Conservation (phyloP, 2,113 vertebrate species). For the Accipiter cooperii region DNA sequence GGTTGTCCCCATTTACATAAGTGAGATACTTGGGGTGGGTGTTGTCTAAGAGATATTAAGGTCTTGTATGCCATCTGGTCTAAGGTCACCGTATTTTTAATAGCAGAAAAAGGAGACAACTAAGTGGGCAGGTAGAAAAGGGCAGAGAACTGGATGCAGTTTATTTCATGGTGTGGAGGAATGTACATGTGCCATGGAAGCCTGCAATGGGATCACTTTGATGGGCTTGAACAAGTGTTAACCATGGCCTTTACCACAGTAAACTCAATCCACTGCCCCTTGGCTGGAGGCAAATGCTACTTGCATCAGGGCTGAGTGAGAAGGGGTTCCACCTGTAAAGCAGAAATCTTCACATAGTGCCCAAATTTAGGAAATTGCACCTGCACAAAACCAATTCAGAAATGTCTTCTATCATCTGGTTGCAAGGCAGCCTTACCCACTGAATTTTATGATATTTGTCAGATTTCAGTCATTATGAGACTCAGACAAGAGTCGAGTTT, state of each 20-base stretch:
- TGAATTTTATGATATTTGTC: neutral
- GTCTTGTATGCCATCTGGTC: neutral
- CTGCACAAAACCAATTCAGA: neutral
- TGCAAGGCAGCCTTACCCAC: neutral
- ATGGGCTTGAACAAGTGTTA: neutral
- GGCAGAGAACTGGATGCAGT: neutral
- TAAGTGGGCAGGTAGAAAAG: neutral
- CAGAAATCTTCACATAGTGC: neutral
- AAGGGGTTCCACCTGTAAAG: neutral
- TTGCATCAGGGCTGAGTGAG: neutral
- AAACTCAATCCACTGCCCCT: neutral
- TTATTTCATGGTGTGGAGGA: neutral
- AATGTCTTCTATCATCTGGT: neutral
- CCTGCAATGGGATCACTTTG: neutral
- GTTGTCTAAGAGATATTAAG: neutral
- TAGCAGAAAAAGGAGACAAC: neutral
- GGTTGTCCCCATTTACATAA: neutral
- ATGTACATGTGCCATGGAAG: accelerated
- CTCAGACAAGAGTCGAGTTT: neutral
- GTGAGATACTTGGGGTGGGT: neutral
- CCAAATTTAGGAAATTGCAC: neutral
- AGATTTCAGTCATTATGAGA: neutral
- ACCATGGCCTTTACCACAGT: neutral
- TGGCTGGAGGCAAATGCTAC: neutral
- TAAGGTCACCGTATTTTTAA: neutral